phyloP scores from a whole-genome alignment of 30 jellyfish, hydroid and myxozoan species.

The Aurelia sp. region DNA sequence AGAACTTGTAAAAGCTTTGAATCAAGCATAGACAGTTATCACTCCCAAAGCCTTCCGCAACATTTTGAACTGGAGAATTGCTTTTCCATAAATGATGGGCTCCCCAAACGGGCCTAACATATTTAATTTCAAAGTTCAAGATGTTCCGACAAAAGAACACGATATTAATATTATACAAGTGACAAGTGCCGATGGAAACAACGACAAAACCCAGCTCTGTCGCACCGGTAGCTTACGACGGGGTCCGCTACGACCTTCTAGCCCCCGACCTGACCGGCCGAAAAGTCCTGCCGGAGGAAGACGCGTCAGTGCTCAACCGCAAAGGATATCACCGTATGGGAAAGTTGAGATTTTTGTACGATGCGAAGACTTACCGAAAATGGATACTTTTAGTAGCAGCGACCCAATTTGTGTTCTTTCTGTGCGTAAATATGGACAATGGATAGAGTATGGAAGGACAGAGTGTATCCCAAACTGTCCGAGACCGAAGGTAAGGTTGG shows the following conservation, averaged over 20 bases:
- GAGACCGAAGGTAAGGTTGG: conserved; percentile 66
- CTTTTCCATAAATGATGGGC: too few species aligned
- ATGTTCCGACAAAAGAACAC: too few species aligned
- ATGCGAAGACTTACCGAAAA: conserved; percentile 76
- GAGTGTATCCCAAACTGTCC: conserved; percentile 85
- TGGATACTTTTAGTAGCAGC: conserved; percentile 79
- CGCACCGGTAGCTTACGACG: conserved; percentile 31
- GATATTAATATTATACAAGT: too few species aligned
- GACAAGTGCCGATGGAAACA: too few species aligned
- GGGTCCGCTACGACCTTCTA: conserved; percentile 48
- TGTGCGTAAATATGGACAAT: conserved; percentile 74
- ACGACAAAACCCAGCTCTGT: conserved; percentile 1
- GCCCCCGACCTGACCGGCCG: conserved; percentile 15
- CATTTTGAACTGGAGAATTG: too few species aligned
- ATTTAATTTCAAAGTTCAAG: too few species aligned
- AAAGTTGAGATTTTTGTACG: conserved; percentile 63
- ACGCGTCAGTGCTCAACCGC: conserved; percentile 15
- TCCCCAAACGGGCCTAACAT: too few species aligned
- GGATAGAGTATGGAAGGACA: conserved; percentile 86
- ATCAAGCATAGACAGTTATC: too few species aligned
- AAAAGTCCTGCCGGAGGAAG: conserved; percentile 35
- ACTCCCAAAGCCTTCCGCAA: too few species aligned
- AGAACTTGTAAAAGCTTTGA: too few species aligned
- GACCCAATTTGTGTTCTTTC: conserved; percentile 79
- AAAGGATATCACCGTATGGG: conserved; percentile 37